Evolutionary conservation across 1,140 invertebrate genomes (phyloP), one percentile per base, ranked within the genome.

Genomic region (Aphaenogaster ashmeadi): DNA sequence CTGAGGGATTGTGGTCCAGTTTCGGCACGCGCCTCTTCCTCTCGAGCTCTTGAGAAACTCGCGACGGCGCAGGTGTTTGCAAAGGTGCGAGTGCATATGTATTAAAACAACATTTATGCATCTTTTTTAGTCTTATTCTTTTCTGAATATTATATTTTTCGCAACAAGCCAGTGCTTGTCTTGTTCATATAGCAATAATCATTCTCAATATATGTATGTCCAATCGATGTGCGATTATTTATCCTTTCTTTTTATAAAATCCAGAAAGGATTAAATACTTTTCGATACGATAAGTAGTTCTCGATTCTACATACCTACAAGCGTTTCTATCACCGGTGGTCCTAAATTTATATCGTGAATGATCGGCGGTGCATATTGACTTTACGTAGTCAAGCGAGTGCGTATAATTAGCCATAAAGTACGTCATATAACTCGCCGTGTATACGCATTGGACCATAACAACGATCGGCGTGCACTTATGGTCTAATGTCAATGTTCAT

Each of bases 11-110:
- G 87, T 88, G 88, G 91, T 92, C 91, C 90, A 93, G 91, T 94
- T 94, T 94, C 92, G 94, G 94, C 94, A 94, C 94, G 94, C 91
- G 94, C 93, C 94, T 92, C 87, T 89, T 87, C 52, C 72, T 86
- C 79, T 86, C 47, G 58, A 74, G 38, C 6, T 21, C 44, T 18
- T 60, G 47, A 18, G 74, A 79, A 66, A 78, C 72, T 21, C 21
- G 21, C 36, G 36, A 67, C 52, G 36, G 50, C 27, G 41, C 47
- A 75, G 80, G 41, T 60, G 69, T 18, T 47, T 15, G 21, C 3
- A 21, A 81, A 44, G 13, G 4, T 54, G 47, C n/a, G 11, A 66
- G 18, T 6, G n/a, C 15, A 9, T 54, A 36, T 11, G 4, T 60
- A 77, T 77, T 58, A 44, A 60, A 60, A 18, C 13, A 33, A 27